Conservation (phyloP, 1,140 invertebrate species). For the Drosophila bocki region DNA sequence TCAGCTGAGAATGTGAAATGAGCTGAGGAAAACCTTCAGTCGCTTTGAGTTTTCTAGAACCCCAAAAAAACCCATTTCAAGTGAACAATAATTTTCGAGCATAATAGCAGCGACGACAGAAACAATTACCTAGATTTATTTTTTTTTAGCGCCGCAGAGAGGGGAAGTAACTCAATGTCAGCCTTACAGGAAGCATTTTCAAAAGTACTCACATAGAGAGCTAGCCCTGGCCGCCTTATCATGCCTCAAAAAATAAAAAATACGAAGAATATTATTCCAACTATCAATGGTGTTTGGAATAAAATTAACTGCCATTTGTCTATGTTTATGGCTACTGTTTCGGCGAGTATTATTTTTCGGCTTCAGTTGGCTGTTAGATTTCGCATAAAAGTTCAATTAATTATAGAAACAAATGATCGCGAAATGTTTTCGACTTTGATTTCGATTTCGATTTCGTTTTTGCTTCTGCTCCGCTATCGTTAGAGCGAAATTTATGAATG, state of each 20-base stretch:
- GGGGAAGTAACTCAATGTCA: conserved; percentile 65
- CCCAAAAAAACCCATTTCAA: conserved; percentile 48
- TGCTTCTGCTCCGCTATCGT: conserved; percentile 50
- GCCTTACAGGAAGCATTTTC: conserved; percentile 62
- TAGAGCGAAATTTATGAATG: conserved; percentile 73
- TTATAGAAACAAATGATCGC: conserved; percentile 59
- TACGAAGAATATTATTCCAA: conserved; percentile 20
- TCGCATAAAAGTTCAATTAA: conserved; percentile 73
- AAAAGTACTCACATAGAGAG: conserved; percentile 20
- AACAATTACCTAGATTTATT: conserved; percentile 77
- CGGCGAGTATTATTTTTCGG: conserved; percentile 11
- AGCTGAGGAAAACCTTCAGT: conserved; percentile 63
- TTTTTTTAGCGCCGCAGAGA: conserved; percentile 41
- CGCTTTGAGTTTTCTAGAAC: conserved; percentile 65
- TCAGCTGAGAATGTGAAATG: conserved; percentile 70
- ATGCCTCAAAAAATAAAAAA: conserved; percentile 12
- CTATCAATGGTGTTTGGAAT: conserved; percentile 52
- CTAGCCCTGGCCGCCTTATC: conserved; percentile 70
- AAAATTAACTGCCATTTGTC: conserved; percentile 42
- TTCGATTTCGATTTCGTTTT: conserved; percentile 38
- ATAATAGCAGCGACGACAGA: conserved; percentile 37
- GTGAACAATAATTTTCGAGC: conserved; percentile 66
- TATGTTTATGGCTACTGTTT: conserved; percentile 41
- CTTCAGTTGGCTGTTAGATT: conserved; percentile 35
- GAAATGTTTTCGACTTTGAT: conserved; percentile 38